Base-by-base conservation (phyloP, 1,140 invertebrate genomes). In the Metaphire vulgaris region DNA sequence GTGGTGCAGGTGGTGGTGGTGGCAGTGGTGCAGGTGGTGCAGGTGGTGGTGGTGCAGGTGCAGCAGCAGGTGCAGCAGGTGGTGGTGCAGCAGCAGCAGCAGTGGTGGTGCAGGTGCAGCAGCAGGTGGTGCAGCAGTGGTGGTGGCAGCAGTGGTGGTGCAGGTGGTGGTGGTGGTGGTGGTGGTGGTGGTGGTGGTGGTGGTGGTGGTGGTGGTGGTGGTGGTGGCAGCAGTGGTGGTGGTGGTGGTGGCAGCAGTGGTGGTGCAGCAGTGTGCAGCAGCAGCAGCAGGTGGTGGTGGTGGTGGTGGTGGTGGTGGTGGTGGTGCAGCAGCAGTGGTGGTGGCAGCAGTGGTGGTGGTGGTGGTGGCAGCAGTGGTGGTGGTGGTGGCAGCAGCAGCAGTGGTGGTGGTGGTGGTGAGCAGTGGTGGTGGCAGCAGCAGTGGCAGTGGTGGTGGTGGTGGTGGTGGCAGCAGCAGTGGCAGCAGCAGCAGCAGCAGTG, bases 371-470 rank as follows among this genome's bases (percentile, higher is more conserved):
- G n/a, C n/a, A n/a, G n/a, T n/a, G n/a, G n/a, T n/a, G n/a, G n/a
- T n/a, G n/a, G 72, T 66, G n/a, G n/a, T n/a, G n/a, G n/a, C n/a
- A n/a, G n/a, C n/a, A n/a, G n/a, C n/a, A n/a, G n/a, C n/a, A n/a
- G n/a, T n/a, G n/a, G n/a, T n/a, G n/a, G n/a, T n/a, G n/a, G n/a
- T n/a, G n/a, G n/a, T n/a, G n/a, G n/a, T 74, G 68, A n/a, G 34
- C 30, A 74, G 73, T 56, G 67, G n/a, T 33, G 26, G 64, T 66
- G 33, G 71, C 66, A 2, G 70, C 56, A 74, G 28, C 74, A 74
- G 70, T 76, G 66, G 33, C 74, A 74, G 70, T 56, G 66, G 33
- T n/a, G 66, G 16, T 76, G 31, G 76, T 33, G 33, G 68, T 76
- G 72, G 75, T 72, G 64, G 75, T 71, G 41, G 68, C 30, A 73